Base-by-base conservation (phyloP, 2,113 vertebrate species). In the Callospermophilus lateralis region DNA sequence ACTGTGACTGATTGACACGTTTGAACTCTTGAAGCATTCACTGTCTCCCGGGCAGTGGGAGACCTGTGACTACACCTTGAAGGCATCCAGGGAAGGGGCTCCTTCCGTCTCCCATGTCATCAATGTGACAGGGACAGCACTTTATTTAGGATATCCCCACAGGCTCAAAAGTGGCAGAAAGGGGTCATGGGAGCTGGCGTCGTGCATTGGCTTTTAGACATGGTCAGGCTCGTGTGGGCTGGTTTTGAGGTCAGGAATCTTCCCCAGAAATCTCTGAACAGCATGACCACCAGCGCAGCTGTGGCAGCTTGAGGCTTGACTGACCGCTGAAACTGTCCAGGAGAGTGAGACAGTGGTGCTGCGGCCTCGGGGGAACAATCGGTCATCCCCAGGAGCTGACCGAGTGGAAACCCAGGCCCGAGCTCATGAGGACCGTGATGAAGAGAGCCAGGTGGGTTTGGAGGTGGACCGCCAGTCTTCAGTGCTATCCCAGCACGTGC, bases 361-460 rank as follows among this genome's bases (percentile, higher is more conserved):
- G 73, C 6, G 48, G n/a, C 68, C 5, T 34, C n/a, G 37, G 26
- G 19, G 37, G 19, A 92, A 26, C 13, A 22, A 39, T 78, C 51
- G 16, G 5, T 58, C 42, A 42, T 42, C 42, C 39, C 37, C 51
- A 70, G 78, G 67, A 15, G 76, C 67, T 61, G 39, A 58, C 28
- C 78, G 48, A 8, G 0, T 39, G 12, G 37, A 87, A 67, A 24
- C 72, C 77, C 48, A 63, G 68, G 19, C 32, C 72, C 61, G 70
- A 72, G 42, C 61, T 94, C 74, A 77, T 84, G 63, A 92, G 58
- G 19, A 16, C 39, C 83, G 85, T 30, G 83, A 94, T 79, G 42
- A 89, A 89, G 90, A 79, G 8, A 73, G 20, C 78, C 90, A 89
- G 89, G 74, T 93, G 88, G 80, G 37, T 79, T 77, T 90, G n/a